These are phyloP conservation scores for Beroe forskalii DNA, from an alignment of 37 sponge, comb jelly and placozoan genomes.

Conservation along the genomic window DNA sequence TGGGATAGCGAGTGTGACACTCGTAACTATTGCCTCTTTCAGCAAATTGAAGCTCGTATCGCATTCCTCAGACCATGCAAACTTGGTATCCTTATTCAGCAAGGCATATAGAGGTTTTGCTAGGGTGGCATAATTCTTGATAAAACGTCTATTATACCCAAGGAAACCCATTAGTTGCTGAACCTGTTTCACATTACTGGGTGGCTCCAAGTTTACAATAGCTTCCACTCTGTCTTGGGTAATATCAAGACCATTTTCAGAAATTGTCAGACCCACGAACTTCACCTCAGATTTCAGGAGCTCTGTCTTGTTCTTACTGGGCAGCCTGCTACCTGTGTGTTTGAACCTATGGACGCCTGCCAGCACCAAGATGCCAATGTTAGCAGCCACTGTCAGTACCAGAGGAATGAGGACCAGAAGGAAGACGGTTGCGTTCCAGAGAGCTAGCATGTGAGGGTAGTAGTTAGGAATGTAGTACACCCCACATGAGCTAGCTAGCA, in stretches of 20 bases:
- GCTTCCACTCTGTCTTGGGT: not conserved
- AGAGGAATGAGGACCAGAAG: not conserved
- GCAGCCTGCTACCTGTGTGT: not conserved
- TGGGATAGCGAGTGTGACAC: not conserved
- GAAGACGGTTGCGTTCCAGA: not conserved
- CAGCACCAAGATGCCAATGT: constrained; percentile 1
- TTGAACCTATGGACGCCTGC: not conserved
- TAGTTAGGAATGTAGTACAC: not conserved
- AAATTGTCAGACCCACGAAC: not conserved
- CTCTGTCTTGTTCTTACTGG: not conserved
- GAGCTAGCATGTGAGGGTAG: not conserved
- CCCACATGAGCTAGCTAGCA: not conserved
- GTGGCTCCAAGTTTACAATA: not conserved
- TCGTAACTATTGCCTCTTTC: not conserved
- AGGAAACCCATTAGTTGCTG: not conserved
- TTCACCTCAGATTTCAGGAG: not conserved
- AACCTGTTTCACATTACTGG: not conserved
- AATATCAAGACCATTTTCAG: not conserved
- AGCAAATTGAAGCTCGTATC: not conserved
- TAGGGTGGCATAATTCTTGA: not conserved
- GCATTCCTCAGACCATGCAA: not conserved
- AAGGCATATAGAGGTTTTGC: not conserved
- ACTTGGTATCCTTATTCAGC: not conserved
- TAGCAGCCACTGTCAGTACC: not conserved
- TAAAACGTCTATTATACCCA: not conserved